Percentiles rank a stretch among this genome's conserved stretches.
Evolutionary conservation across 2,888 invertebrate genomes (phyloP).

Genomic region (Drosophila greeni): DNA sequence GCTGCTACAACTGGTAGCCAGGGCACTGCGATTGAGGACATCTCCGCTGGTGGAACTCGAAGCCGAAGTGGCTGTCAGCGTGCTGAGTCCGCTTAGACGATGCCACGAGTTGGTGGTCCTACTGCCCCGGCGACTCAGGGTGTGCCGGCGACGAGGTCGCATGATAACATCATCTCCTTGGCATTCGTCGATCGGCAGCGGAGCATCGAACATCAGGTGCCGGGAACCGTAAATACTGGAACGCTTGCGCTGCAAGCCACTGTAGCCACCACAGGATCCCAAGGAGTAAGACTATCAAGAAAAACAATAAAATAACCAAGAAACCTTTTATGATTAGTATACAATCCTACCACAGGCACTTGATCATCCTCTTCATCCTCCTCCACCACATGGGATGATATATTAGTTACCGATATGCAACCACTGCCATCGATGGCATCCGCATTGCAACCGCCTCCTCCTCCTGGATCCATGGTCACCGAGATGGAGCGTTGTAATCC

Average conservation of each 20-base stretch:
- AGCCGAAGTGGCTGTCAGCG: constrained; percentile 64
- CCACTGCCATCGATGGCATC: constrained; percentile 50
- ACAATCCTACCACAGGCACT: constrained; percentile 54
- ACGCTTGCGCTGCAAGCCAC: constrained; percentile 78
- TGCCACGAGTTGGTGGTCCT: constrained; percentile 61
- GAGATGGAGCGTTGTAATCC: constrained; percentile 76
- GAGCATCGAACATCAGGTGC: constrained; percentile 82
- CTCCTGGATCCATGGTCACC: constrained; percentile 52
- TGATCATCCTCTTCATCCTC: constrained; percentile 64
- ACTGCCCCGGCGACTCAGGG: constrained; percentile 51
- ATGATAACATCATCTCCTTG: constrained; percentile 80
- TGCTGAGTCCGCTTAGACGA: constrained; percentile 69
- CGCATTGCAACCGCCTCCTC: constrained; percentile 37
- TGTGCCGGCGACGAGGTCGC: constrained; percentile 66
- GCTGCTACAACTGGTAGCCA: constrained; percentile 72
- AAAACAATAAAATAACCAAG: not conserved
- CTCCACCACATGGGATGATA: constrained; percentile 39
- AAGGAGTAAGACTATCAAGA: constrained; percentile 32
- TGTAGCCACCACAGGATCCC: constrained; percentile 53
- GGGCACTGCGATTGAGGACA: constrained; percentile 62
- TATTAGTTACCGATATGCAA: constrained; percentile 36
- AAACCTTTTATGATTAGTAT: not conserved
- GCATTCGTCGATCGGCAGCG: constrained; percentile 82
- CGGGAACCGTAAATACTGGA: constrained; percentile 81
- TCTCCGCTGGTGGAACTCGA: constrained; percentile 67